Base-by-base conservation (phyloP, 2,888 invertebrate species). In the Calameuta pallipes region DNA sequence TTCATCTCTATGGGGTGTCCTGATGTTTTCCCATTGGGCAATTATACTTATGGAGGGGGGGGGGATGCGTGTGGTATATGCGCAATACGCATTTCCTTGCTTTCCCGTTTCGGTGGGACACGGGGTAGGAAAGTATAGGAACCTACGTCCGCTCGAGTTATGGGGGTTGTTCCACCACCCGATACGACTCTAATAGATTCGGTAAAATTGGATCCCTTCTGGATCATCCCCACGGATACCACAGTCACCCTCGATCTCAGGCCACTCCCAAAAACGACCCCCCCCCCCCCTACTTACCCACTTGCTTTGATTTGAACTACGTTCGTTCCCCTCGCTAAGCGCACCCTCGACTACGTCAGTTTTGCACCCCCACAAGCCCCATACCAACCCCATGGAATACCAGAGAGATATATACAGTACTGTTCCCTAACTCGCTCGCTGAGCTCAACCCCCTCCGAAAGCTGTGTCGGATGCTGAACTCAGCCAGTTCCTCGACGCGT, bases 401-500 rank as follows among this genome's bases (percentile, higher is more conserved):
- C 73, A 80, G 81, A 77, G 74, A 71, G 30, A 74, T 74, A 75
- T 76, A 85, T 77, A 81, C 80, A 83, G 79, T 76, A 81, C 78
- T 81, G 82, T 83, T 85, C 82, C 87, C 87, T 85, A 83, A 83
- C 82, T 84, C 83, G 82, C 56, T 23, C 83, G 82, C 56, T 23
- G 83, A 23, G 31, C 71, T 71, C 56, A 77, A 76, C 74, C 82
- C 80, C 83, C 84, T 87, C 89, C 84, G 81, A 85, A 84, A 83
- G 77, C 83, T 75, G 82, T 80, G 77, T 79, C 79, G 82, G 81
- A 77, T 76, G 83, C 78, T 82, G 84, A 84, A 85, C 85, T 85
- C 83, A 84, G 80, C 81, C 88, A 88, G 89, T 89, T 83, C 76
- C 83, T 80, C 85, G 83, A 82, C 85, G 89, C 80, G 84, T 83